Percentiles rank a stretch among this genome's conserved stretches.
Conservation (phyloP, 2,888 invertebrate species). For the Diplazon laetatorius region DNA sequence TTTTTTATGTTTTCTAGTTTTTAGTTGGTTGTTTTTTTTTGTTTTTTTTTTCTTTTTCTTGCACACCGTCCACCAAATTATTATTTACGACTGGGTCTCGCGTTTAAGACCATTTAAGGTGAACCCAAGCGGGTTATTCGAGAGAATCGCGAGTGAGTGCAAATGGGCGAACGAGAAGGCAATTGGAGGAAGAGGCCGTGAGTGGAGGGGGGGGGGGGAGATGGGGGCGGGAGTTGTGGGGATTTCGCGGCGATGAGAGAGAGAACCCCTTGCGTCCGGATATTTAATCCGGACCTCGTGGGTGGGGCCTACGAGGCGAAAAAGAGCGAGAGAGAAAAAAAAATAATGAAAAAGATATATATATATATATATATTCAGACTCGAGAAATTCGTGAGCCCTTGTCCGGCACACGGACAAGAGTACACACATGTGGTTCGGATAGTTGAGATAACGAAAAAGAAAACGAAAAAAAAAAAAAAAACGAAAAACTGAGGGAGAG, state of each 20-base stretch:
- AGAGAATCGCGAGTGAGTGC: slow-evolving; percentile 51
- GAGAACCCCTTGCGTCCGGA: slow-evolving; percentile 68
- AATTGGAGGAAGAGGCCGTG: too few species aligned
- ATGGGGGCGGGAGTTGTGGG: background rate
- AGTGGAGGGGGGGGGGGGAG: slow-evolving; percentile 7
- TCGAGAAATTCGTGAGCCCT: slow-evolving; percentile 13
- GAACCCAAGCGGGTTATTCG: slow-evolving; percentile 29
- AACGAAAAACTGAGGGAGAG: too few species aligned
- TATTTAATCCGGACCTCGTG: slow-evolving; percentile 77
- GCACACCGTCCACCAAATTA: slow-evolving; percentile 19
- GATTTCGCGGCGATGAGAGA: slow-evolving; percentile 41
- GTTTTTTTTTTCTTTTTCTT: background rate
- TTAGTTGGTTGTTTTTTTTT: background rate
- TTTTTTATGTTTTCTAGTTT: too few species aligned
- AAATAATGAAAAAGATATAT: slow-evolving; percentile 29
- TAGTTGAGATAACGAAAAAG: slow-evolving; percentile 73
- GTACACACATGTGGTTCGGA: slow-evolving; percentile 76
- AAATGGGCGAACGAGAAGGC: slow-evolving; percentile 52
- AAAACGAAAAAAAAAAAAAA: slow-evolving; percentile 13
- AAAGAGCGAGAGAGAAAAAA: slow-evolving; percentile 17
- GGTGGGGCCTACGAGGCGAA: slow-evolving; percentile 72
- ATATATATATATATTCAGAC: slow-evolving; percentile 1
- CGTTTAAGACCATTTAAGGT: slow-evolving; percentile 48
- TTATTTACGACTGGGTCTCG: slow-evolving; percentile 44
- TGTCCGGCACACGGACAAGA: slow-evolving; percentile 42